phyloP scores from a whole-genome alignment of 2,888 invertebrate species.

The Charanyca ferruginea region DNA sequence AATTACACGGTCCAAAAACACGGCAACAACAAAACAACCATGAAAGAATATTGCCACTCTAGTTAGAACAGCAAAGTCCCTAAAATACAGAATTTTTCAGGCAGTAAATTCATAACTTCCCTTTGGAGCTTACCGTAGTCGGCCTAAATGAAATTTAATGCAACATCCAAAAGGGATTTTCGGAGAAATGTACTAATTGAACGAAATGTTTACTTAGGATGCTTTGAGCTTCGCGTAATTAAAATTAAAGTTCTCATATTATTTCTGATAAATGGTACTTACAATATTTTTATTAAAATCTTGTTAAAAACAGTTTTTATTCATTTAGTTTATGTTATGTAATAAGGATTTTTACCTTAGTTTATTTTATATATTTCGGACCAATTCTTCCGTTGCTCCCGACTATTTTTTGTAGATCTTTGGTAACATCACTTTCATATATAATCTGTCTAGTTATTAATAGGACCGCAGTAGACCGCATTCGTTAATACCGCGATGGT shows the following conservation, averaged over 20 bases:
- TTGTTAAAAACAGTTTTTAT: not conserved
- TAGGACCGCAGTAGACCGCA: too few relatives aligned
- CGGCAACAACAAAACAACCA: constrained; percentile 2
- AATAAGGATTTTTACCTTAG: not conserved
- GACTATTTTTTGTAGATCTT: too few relatives aligned
- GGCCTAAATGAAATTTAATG: constrained; percentile 55
- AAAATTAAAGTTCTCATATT: constrained; percentile 44
- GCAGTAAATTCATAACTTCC: constrained; percentile 39
- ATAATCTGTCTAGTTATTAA: too few relatives aligned
- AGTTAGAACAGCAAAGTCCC: constrained; percentile 1
- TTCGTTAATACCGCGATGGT: too few relatives aligned
- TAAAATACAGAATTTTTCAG: constrained; percentile 13
- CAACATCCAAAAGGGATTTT: constrained; percentile 51
- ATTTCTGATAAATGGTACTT: constrained; percentile 23
- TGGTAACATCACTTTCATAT: too few relatives aligned
- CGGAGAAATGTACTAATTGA: constrained; percentile 60
- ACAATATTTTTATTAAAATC: constrained; percentile 22
- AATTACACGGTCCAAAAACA: constrained; percentile 11
- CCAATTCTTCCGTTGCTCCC: too few relatives aligned
- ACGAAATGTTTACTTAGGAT: constrained; percentile 66
- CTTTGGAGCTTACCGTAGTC: constrained; percentile 50
- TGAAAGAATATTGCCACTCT: constrained; percentile 22
- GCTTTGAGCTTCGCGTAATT: constrained; percentile 42
- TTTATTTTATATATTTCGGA: not conserved
- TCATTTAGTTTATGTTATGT: not conserved